Evolutionary conservation across 2,888 invertebrate species (phyloP).

Genomic region (Erebia aethiops): DNA sequence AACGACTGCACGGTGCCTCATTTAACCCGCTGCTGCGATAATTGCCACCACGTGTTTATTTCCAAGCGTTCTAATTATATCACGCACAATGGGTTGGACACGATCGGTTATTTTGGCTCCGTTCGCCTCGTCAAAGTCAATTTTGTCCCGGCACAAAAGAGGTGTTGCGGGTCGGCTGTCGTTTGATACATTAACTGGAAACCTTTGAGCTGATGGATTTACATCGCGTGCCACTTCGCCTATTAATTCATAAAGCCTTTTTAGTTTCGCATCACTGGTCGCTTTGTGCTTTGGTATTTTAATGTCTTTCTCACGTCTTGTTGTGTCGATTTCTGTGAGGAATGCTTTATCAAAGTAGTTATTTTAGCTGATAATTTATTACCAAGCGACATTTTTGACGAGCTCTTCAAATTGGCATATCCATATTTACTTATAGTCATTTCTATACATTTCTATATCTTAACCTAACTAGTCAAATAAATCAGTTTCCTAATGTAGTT

Average conservation of each 20-base stretch:
- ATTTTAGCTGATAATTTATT: conserved; percentile 4
- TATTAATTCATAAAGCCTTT: conserved; percentile 61
- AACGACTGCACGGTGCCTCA: conserved; percentile 79
- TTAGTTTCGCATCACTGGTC: conserved; percentile 50
- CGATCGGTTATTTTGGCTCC: conserved; percentile 77
- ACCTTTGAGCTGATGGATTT: conserved; percentile 77
- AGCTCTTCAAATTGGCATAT: neutral
- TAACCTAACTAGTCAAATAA: neutral
- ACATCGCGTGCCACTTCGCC: conserved; percentile 59
- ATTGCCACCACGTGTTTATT: conserved; percentile 83
- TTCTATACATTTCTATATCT: neutral
- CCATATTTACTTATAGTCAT: neutral
- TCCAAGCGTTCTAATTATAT: conserved; percentile 78
- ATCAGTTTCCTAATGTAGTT: conserved; percentile 1
- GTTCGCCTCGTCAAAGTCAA: conserved; percentile 77
- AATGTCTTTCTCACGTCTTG: conserved; percentile 33
- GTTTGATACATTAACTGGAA: conserved; percentile 78
- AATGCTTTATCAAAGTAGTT: conserved; percentile 10
- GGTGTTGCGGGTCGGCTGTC: conserved; percentile 78
- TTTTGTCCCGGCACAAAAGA: conserved; percentile 75
- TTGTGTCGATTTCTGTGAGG: conserved; percentile 13
- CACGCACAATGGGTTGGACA: conserved; percentile 81
- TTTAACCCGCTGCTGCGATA: conserved; percentile 81
- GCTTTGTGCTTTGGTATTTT: conserved; percentile 41
- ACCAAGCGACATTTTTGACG: neutral